Evolutionary conservation across 2,113 vertebrate genomes (phyloP).

Genomic region (Abramis brama): DNA sequence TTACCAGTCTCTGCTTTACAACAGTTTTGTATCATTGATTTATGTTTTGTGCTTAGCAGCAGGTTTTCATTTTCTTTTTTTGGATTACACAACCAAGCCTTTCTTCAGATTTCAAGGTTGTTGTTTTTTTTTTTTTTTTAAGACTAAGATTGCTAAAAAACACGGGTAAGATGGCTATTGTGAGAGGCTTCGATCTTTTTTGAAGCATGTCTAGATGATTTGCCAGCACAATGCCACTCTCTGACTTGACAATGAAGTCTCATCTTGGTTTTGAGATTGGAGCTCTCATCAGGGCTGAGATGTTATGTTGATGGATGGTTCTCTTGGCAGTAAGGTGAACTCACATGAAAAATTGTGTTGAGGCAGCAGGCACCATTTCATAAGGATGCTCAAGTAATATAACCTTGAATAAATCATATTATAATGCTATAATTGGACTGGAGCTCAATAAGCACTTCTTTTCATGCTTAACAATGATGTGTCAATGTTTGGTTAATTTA

Average conservation of each 20-base stretch:
- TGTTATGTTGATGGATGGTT: background rate
- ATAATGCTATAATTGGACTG: background rate
- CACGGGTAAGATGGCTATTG: background rate
- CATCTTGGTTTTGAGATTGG: background rate
- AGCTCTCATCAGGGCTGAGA: background rate
- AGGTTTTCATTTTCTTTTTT: background rate
- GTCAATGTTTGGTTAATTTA: background rate
- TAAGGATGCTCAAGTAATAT: background rate
- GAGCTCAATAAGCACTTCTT: background rate
- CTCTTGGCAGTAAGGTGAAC: background rate
- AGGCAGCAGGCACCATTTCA: background rate
- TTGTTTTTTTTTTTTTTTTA: background rate
- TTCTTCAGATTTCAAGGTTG: background rate
- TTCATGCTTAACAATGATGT: background rate
- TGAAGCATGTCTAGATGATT: conserved; percentile 10
- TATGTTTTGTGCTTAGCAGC: background rate
- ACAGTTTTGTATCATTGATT: background rate
- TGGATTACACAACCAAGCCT: background rate
- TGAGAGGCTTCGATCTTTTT: background rate
- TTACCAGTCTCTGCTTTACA: background rate
- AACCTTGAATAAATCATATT: background rate
- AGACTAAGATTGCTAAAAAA: background rate
- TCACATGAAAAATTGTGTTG: background rate
- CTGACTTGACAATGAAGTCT: background rate
- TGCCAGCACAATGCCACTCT: background rate